Percentiles rank a stretch among this genome's conserved stretches.
These are phyloP conservation scores for Petromus typicus DNA, from an alignment of 2,113 vertebrate genomes.

Conservation along the genomic window DNA sequence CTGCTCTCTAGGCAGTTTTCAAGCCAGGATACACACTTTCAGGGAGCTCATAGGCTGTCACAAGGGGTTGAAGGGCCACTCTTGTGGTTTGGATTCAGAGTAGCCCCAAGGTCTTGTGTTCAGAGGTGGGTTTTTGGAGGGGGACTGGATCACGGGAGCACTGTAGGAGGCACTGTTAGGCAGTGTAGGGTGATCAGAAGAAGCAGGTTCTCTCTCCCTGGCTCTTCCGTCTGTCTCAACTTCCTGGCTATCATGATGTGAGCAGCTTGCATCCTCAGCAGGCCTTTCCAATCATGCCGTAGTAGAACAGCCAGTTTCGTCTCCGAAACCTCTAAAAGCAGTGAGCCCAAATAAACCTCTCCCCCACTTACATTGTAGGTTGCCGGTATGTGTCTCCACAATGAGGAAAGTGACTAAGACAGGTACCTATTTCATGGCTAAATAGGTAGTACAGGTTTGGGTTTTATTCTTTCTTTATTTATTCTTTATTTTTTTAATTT, in stretches of 20 bases:
- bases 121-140: neutral
- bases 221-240: neutral
- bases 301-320: neutral
- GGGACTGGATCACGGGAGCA: neutral
- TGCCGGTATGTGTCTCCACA: neutral
- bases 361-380: neutral
- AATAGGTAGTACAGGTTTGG: neutral
- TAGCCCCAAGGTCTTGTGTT: neutral
- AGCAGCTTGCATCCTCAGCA: neutral
- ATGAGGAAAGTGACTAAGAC: neutral
- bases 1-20: constrained; percentile 21
- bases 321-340: neutral
- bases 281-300: neutral
- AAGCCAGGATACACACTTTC: neutral
- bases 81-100: neutral
- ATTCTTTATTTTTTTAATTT: neutral
- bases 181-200: neutral
- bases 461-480: neutral
- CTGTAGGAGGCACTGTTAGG: neutral
- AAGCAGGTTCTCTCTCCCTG: neutral
- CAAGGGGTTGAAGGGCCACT: neutral
- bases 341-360: neutral
- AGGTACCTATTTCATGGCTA: neutral
- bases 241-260: neutral
- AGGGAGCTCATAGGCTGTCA: neutral